Evolutionary conservation across 2,113 vertebrate genomes (phyloP), one percentile per base, ranked within the genome.

Genomic region (Pomatorhinus ruficollis): DNA sequence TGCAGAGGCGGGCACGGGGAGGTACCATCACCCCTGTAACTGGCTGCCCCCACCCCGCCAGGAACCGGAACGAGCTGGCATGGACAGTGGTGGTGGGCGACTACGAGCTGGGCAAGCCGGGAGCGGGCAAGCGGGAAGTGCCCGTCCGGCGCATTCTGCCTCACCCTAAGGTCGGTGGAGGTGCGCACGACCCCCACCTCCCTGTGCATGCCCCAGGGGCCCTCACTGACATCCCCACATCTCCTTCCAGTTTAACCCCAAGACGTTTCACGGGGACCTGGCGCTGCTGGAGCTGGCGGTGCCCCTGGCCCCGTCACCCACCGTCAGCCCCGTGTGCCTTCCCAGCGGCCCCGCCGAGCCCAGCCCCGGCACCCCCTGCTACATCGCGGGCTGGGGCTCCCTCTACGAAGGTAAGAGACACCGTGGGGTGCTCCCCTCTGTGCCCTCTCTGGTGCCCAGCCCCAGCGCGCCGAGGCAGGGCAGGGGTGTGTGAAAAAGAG

Each of bases 361-460:
- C 44, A 97, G 98, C 12, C 97, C 98, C 0, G 99, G 99, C 49
- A 99, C 98, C 1, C 56, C 98, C 8, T 99, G 99, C 87, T 97
- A 99, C 91, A 99, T 99, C 19, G 98, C 98, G 2, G 99, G 99
- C 72, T 99, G 99, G 99, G 99, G 99, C 16, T 99, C 99, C 15
- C 98, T 99, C 61, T 99, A 98, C 16, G 99, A 99, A 98, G 99
- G 99, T 99, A 93, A 87, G 97, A 69, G 45, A 25, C 12, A 28
- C 21, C 12, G 1, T 12, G 40, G 35, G 35, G 12, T 28, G 3
- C 12, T 49, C 24, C 22, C 13, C 14, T 52, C 4, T 1, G 22
- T 56, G 33, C 23, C 37, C 35, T 25, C 42, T 49, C 42, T 3
- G 2, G 25, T 42, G 44, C 20, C 12, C 7, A 37, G 47, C 72